Evolutionary conservation across 2,797 vertebrate genomes (phyloP).

Genomic region (Neosalanx taihuensis): DNA sequence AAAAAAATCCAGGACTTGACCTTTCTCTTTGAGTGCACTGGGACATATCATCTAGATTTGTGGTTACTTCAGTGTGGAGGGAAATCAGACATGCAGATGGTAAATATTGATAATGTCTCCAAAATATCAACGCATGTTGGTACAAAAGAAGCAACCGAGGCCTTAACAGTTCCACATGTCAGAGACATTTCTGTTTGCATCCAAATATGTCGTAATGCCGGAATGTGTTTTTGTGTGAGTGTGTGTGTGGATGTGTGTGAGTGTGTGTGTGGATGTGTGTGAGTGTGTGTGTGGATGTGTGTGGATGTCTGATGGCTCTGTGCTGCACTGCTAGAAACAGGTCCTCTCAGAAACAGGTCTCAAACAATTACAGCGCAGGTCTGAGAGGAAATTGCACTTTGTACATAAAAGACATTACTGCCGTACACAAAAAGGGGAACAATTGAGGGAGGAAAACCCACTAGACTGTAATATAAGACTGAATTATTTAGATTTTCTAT

Average conservation of each 20-base stretch:
- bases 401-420: conserved; percentile 47
- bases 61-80: not conserved
- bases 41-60: not conserved
- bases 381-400: conserved; percentile 57
- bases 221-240: not conserved
- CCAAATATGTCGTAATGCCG: not conserved
- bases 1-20: not conserved
- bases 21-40: not conserved
- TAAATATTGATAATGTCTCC: not conserved
- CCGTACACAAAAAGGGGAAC: conserved; percentile 29
- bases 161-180: conserved; percentile 28
- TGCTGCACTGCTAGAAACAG: too few species aligned
- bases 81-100: not conserved
- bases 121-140: conserved; percentile 14
- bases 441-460: not conserved
- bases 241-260: not conserved
- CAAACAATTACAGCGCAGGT: conserved; percentile 29
- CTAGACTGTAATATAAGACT: too few species aligned
- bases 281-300: not conserved
- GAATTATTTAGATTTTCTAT: too few species aligned
- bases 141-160: conserved; percentile 26
- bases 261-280: not conserved
- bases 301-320: not conserved
- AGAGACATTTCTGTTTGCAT: conserved; percentile 24
- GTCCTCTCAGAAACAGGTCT: conserved; percentile 32